Percentiles rank a stretch among this genome's conserved stretches.
Conservation (phyloP, 2,797 vertebrate genomes). For the Urophycis tenuis region DNA sequence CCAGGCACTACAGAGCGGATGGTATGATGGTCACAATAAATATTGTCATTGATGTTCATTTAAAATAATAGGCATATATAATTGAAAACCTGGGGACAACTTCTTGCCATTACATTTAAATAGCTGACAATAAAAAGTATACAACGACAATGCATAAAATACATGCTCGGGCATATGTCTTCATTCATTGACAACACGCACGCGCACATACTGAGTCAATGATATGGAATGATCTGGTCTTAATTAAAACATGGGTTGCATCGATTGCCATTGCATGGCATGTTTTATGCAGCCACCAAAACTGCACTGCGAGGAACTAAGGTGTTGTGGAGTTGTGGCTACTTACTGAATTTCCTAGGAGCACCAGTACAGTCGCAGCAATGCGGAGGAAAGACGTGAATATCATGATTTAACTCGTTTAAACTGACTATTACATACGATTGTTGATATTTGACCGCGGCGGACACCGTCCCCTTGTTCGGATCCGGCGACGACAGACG, state of each 20-base stretch:
- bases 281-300: neutral
- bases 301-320: neutral
- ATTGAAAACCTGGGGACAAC: neutral
- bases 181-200: too few relatives aligned
- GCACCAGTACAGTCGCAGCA: neutral
- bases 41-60: neutral
- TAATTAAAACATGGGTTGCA: too few relatives aligned
- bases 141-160: neutral
- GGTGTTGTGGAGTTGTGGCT: neutral
- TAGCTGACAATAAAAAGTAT: neutral
- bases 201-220: too few relatives aligned
- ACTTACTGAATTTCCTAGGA: neutral
- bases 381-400: neutral
- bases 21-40: neutral
- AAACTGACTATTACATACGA: neutral
- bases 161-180: too few relatives aligned
- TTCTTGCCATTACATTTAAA: neutral
- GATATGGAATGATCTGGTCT: too few relatives aligned
- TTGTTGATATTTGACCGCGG: neutral
- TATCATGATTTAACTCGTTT: neutral
- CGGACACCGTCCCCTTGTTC: neutral
- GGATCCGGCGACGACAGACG: neutral
- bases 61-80: neutral
- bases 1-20: neutral
- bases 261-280: neutral